phyloP scores from a whole-genome alignment of 2,888 invertebrate genomes.

The Cynaeus angustus region DNA sequence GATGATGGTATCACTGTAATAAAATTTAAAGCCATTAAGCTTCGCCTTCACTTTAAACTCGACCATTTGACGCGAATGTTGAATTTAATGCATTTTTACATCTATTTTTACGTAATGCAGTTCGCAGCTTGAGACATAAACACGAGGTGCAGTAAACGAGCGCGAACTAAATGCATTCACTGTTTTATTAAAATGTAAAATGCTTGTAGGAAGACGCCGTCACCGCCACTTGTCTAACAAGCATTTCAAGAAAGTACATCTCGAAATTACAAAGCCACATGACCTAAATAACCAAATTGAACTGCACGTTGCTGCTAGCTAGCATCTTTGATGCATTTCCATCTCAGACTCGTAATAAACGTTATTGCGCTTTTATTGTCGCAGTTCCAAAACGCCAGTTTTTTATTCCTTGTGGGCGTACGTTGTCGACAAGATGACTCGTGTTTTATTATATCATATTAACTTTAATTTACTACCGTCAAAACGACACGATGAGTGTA shows the following conservation, averaged over 20 bases:
- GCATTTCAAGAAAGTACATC: slow-evolving; percentile 55
- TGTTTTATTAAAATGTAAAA: slow-evolving; percentile 61
- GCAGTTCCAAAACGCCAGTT: background rate
- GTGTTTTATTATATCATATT: slow-evolving; percentile 7
- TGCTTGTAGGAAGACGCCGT: slow-evolving; percentile 50
- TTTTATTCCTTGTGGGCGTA: slow-evolving; percentile 4
- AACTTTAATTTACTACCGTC: slow-evolving; percentile 13
- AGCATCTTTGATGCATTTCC: slow-evolving; percentile 20
- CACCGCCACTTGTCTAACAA: slow-evolving; percentile 41
- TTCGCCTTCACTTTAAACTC: background rate
- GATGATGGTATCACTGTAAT: background rate
- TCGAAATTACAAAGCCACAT: slow-evolving; percentile 51
- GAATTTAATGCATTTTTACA: slow-evolving; percentile 25
- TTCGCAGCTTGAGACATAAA: slow-evolving; percentile 64
- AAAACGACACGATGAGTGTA: background rate
- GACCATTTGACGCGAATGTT: background rate
- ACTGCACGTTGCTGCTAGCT: slow-evolving; percentile 27
- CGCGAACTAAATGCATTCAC: slow-evolving; percentile 61
- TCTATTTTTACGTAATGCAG: slow-evolving; percentile 54
- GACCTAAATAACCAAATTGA: slow-evolving; percentile 50
- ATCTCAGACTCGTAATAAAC: too few species aligned
- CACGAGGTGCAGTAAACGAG: slow-evolving; percentile 63
- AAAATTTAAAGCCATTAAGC: slow-evolving; percentile 9
- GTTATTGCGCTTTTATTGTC: slow-evolving; percentile 8
- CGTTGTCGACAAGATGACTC: background rate